Evolutionary conservation across 2,113 vertebrate genomes (phyloP), one percentile per base, ranked within the genome.

Genomic region (Sardina pilchardus): DNA sequence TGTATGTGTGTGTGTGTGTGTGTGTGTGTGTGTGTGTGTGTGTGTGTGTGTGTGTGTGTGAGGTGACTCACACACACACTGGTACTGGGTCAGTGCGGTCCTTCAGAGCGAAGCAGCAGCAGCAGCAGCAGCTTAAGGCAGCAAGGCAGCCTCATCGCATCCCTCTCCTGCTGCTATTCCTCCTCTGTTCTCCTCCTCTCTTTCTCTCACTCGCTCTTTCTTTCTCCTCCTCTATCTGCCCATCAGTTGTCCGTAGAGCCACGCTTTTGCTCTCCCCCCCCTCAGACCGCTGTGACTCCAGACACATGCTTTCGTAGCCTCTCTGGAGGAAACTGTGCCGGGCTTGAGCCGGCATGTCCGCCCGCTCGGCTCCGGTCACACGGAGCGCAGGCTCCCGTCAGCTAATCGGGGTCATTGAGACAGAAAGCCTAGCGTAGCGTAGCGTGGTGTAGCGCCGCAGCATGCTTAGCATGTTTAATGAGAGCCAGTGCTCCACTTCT

Each of bases 291-390:
- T 86, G 47, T 21, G 83, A 59, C 48, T 17, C 3, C 12, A 83
- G 81, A 85, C 34, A 16, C 30, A 4, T 26, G 81, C 89, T 90
- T 78, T 82, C 92, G 4, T 90, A 86, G 83, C 85, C 63, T 83
- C 44, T 84, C 24, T 4, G 75, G 82, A 39, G 83, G 34, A 59
- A 43, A 56, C 34, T 24, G 63, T 82, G 45, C 30, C 34, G 36
- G 26, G 0, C 83, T 42, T 83, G 83, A 86, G 87, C 88, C 88
- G 86, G 91, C 87, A 88, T 89, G 88, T 88, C 85, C 84, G 88
- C 85, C 89, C 83, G 53, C n/a, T 0, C 14, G 87, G 85, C 87
- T 78, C 80, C 14, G 3, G 87, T 82, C 87, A 53, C 1, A 2
- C 87, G 24, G 0, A 84, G 85, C 83, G 43, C 83, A 85, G 56